phyloP scores from a whole-genome alignment of 1,140 invertebrate species.

The Dryas iulia region DNA sequence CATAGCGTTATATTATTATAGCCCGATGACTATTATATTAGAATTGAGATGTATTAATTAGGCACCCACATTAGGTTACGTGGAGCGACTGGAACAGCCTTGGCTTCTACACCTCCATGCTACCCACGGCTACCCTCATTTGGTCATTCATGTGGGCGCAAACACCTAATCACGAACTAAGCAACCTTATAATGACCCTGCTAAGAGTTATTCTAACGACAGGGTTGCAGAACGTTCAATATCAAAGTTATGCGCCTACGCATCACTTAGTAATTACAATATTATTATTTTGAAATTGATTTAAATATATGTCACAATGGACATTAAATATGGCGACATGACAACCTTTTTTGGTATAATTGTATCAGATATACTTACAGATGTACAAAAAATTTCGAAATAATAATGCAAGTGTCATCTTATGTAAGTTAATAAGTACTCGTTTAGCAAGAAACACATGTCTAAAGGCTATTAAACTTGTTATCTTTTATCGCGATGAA shows the following conservation, averaged over 20 bases:
- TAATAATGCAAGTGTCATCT: neutral
- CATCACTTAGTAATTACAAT: slow-evolving; percentile 51
- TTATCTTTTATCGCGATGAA: slow-evolving; percentile 56
- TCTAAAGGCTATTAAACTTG: slow-evolving; percentile 64
- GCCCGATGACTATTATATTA: slow-evolving; percentile 53
- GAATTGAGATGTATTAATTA: slow-evolving; percentile 66
- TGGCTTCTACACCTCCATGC: slow-evolving; percentile 73
- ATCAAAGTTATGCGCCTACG: slow-evolving; percentile 63
- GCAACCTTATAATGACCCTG: slow-evolving; percentile 72
- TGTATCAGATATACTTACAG: neutral
- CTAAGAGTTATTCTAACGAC: slow-evolving; percentile 62
- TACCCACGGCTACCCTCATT: slow-evolving; percentile 76
- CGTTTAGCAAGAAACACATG: slow-evolving; percentile 6
- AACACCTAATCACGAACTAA: slow-evolving; percentile 64
- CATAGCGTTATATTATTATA: neutral
- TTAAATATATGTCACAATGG: neutral
- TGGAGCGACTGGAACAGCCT: slow-evolving; percentile 71
- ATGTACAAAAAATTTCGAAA: neutral
- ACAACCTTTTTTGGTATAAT: neutral
- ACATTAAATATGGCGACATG: neutral
- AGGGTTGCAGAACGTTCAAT: slow-evolving; percentile 66
- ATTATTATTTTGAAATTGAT: slow-evolving; percentile 33
- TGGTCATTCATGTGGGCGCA: slow-evolving; percentile 73
- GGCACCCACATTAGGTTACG: slow-evolving; percentile 65
- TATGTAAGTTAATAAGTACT: neutral